A percentile compares a stretch with the other conserved stretches of the same genome.
These are phyloP conservation scores for Perizoma flavofasciatum DNA, from an alignment of 2,888 invertebrate species.

Conservation along the genomic window DNA sequence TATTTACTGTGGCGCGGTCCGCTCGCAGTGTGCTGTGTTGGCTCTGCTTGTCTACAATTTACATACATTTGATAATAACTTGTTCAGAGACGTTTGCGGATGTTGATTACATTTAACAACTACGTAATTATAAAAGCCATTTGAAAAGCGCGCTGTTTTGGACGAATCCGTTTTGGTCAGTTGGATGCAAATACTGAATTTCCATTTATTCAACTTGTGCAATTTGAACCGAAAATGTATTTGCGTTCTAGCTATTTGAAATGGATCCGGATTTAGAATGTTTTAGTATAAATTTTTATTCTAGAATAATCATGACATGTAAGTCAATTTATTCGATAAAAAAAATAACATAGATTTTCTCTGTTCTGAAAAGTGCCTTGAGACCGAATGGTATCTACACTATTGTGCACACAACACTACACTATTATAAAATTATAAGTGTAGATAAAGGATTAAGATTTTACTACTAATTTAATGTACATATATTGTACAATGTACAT, in stretches of 20 bases:
- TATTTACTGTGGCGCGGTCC: background rate
- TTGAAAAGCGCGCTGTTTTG: slow-evolving; percentile 8
- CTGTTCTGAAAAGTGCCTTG: no score
- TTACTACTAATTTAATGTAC: no score
- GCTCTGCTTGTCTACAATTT: slow-evolving; percentile 31
- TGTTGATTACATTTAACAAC: slow-evolving; percentile 28
- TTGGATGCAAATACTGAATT: slow-evolving; percentile 15
- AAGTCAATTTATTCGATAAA: no score
- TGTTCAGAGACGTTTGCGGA: slow-evolving; percentile 27
- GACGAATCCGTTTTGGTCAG: slow-evolving; percentile 19
- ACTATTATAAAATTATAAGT: no score
- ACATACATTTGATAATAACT: slow-evolving; percentile 35
- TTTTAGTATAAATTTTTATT: background rate
- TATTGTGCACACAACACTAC: no score
- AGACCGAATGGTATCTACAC: no score
- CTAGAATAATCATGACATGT: no score
- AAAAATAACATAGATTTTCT: no score
- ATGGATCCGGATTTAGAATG: slow-evolving; percentile 2
- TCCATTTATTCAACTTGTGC: slow-evolving; percentile 23
- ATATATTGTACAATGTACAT: no score
- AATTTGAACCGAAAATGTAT: slow-evolving; percentile 15
- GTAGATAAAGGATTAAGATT: no score
- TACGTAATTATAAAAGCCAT: slow-evolving; percentile 24
- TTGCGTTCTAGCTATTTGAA: slow-evolving; percentile 5
- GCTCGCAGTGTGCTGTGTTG: slow-evolving; percentile 19